Percentiles rank a stretch among this genome's conserved stretches.
Evolutionary conservation across 1,140 invertebrate genomes (phyloP).

Genomic region (Aradophagus sp.): DNA sequence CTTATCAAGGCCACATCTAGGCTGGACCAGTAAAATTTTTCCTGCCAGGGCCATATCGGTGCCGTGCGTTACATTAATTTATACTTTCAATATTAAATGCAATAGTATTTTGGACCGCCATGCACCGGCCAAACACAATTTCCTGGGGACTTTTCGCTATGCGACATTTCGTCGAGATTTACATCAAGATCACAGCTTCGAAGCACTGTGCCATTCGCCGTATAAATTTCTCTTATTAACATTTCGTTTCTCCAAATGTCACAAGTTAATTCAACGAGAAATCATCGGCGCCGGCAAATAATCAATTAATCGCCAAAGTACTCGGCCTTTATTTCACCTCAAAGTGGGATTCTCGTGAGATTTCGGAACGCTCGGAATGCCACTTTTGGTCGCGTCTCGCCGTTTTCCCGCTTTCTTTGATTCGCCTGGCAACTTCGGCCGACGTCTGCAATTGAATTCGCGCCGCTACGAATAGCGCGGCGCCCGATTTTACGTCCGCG

Average conservation of each 20-base stretch:
- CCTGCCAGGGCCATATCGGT: constrained; percentile 6
- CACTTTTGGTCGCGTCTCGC: too few species aligned
- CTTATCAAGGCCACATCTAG: constrained; percentile 7
- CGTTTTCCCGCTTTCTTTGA: too few species aligned
- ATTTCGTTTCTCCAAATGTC: constrained; percentile 50
- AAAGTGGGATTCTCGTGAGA: neutral
- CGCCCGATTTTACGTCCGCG: constrained; percentile 12
- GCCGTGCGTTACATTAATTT: neutral
- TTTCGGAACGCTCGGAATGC: too few species aligned
- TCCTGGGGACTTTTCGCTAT: constrained; percentile 2
- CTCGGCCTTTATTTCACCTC: constrained; percentile 5
- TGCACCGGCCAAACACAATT: too few species aligned
- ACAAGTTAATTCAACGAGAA: constrained; percentile 45
- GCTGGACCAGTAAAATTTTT: constrained; percentile 14
- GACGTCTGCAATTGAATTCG: too few species aligned
- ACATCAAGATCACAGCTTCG: neutral
- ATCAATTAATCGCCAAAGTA: constrained; percentile 30
- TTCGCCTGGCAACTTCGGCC: too few species aligned
- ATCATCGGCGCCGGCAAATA: constrained; percentile 25
- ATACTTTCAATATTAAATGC: too few species aligned
- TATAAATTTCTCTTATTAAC: constrained; percentile 55
- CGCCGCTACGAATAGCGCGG: too few species aligned
- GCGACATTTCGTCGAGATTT: constrained; percentile 26
- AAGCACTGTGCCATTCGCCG: constrained; percentile 32
- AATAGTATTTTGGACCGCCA: too few species aligned